Evolutionary conservation across 2,113 vertebrate genomes (phyloP).

Genomic region (Dasyurus viverrinus): DNA sequence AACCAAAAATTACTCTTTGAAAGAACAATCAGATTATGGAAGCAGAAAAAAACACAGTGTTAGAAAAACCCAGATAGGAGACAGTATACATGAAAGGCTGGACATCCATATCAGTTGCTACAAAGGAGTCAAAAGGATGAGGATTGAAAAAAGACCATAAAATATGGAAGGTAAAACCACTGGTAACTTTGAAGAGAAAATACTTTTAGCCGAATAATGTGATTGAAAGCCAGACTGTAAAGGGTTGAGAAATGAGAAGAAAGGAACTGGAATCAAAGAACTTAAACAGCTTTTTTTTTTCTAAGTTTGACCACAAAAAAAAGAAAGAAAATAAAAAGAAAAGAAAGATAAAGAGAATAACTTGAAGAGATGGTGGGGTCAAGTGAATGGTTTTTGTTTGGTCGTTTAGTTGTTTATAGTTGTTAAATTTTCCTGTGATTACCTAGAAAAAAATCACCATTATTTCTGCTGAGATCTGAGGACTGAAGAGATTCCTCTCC

Average conservation of each 20-base stretch:
- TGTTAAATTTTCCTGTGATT: background rate
- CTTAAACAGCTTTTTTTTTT: background rate
- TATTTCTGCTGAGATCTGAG: background rate
- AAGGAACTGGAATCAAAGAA: background rate
- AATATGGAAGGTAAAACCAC: background rate
- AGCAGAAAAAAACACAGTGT: background rate
- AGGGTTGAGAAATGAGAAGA: background rate
- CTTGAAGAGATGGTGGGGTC: background rate
- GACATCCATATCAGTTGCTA: background rate
- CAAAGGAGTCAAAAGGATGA: background rate
- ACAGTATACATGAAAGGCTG: background rate
- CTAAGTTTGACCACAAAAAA: background rate
- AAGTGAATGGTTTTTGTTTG: background rate
- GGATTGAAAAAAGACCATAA: background rate
- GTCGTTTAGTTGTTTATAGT: background rate
- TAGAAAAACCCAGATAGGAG: background rate
- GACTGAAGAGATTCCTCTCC: background rate
- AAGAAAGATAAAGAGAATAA: background rate
- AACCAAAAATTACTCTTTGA: background rate
- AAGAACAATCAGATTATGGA: background rate
- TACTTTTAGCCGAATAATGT: background rate
- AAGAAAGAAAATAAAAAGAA: too few species aligned
- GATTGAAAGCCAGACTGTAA: background rate
- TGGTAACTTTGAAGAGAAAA: background rate
- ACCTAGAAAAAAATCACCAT: background rate